Evolutionary conservation across 2,888 invertebrate species (phyloP).

Genomic region (Lithophane semibrunnea): DNA sequence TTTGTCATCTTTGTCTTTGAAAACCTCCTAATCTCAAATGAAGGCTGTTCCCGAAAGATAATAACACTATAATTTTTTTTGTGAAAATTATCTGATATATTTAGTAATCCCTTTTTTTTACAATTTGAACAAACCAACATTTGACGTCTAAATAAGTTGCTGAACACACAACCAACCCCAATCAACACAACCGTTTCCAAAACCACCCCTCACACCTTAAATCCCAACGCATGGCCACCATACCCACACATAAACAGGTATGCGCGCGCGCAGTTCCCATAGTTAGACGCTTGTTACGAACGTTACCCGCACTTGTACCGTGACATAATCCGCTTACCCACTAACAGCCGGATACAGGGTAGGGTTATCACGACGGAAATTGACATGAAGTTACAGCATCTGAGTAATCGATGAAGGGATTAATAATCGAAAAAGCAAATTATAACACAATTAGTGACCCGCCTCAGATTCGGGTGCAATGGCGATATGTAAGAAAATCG

Average conservation of each 20-base stretch:
- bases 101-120: too few relatives aligned
- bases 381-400: background rate
- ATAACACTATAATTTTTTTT: too few relatives aligned
- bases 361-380: conserved; percentile 75
- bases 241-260: conserved; percentile 55
- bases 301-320: conserved; percentile 69
- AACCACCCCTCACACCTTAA: background rate
- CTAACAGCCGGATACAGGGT: conserved; percentile 82
- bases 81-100: too few relatives aligned
- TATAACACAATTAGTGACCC: background rate
- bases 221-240: conserved; percentile 43
- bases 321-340: conserved; percentile 89
- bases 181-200: background rate
- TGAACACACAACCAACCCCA: too few relatives aligned
- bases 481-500: background rate
- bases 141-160: too few relatives aligned
- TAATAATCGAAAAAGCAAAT: background rate
- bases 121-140: too few relatives aligned
- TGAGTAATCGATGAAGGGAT: background rate
- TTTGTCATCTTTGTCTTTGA: too few relatives aligned
- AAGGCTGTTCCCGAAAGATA: too few relatives aligned
- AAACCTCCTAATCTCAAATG: too few relatives aligned
- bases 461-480: background rate
- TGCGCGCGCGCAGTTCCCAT: conserved; percentile 75
- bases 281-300: conserved; percentile 72